These are phyloP conservation scores for Sorex fumeus DNA, from an alignment of 2,113 vertebrate genomes.

Conservation along the genomic window DNA sequence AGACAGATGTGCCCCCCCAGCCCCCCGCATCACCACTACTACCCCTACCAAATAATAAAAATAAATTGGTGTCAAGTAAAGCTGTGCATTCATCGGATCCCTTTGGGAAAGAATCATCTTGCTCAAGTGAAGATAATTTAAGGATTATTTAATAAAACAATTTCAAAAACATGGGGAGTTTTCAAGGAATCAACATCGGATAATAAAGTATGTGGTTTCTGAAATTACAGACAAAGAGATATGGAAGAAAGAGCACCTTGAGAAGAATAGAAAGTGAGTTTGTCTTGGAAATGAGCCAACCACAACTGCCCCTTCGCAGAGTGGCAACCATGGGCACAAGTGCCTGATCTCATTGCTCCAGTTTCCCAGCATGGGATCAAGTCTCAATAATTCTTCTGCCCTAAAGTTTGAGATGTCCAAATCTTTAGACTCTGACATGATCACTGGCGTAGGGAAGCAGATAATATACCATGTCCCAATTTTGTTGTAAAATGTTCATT, in stretches of 20 bases:
- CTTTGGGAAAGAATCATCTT: neutral
- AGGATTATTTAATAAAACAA: neutral
- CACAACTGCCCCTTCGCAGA: fast-evolving
- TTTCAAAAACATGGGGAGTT: neutral
- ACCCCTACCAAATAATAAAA: too few relatives aligned
- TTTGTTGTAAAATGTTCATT: neutral
- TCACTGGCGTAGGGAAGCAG: neutral
- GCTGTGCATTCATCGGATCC: too few relatives aligned
- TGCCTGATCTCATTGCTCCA: neutral
- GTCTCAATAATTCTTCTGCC: neutral
- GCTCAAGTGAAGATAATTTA: neutral
- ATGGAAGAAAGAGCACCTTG: fast-evolving
- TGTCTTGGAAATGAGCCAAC: too few relatives aligned
- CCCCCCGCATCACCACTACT: too few relatives aligned
- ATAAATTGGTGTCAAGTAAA: too few relatives aligned
- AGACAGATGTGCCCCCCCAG: too few relatives aligned
- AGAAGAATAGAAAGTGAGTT: neutral
- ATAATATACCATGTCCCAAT: neutral
- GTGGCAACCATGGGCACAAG: fast-evolving
- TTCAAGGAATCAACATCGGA: neutral
- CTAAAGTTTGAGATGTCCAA: too few relatives aligned
- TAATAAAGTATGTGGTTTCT: neutral
- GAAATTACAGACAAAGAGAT: neutral
- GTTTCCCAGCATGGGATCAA: too few relatives aligned
- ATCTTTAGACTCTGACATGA: fast-evolving